A percentile compares a stretch with the other conserved stretches of the same genome.
Evolutionary conservation across 2,797 vertebrate species (phyloP).

Genomic region (Sorex maritimensis): DNA sequence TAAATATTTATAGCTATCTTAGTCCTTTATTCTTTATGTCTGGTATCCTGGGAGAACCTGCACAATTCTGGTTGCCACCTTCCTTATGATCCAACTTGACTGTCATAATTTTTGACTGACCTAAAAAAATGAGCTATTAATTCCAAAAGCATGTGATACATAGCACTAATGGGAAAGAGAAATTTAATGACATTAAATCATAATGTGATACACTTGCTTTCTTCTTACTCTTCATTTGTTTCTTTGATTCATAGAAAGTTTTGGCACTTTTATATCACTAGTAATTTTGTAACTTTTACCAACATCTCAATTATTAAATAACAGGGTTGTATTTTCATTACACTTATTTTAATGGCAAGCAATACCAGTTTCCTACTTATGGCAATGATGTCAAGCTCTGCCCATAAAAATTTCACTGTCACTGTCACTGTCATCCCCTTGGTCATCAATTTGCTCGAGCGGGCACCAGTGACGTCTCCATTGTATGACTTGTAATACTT

Average conservation of each 20-base stretch:
- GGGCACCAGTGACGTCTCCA: too few relatives aligned
- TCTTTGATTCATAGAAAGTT: neutral
- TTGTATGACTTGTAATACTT: too few relatives aligned
- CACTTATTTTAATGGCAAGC: constrained; percentile 39
- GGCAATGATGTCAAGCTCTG: neutral
- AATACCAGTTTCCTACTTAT: neutral
- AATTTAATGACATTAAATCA: constrained; percentile 17
- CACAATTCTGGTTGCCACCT: neutral
- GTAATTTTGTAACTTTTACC: constrained; percentile 15
- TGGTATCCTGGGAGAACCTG: constrained; percentile 26
- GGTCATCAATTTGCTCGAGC: too few relatives aligned
- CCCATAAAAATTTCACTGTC: too few relatives aligned
- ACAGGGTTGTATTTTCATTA: neutral
- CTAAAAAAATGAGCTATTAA: neutral
- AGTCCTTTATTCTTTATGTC: constrained; percentile 12
- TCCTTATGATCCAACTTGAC: neutral
- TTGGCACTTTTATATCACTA: neutral
- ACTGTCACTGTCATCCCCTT: too few relatives aligned
- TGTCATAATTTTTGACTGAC: neutral
- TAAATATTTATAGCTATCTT: constrained; percentile 10
- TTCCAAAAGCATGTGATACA: neutral
- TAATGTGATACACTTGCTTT: constrained; percentile 1
- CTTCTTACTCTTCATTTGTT: neutral
- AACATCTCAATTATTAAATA: constrained; percentile 35
- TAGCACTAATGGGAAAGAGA: neutral